A percentile compares a stretch with the other conserved stretches of the same genome.
Conservation (phyloP, 1,140 invertebrate species). For the Meteorus sp. region DNA sequence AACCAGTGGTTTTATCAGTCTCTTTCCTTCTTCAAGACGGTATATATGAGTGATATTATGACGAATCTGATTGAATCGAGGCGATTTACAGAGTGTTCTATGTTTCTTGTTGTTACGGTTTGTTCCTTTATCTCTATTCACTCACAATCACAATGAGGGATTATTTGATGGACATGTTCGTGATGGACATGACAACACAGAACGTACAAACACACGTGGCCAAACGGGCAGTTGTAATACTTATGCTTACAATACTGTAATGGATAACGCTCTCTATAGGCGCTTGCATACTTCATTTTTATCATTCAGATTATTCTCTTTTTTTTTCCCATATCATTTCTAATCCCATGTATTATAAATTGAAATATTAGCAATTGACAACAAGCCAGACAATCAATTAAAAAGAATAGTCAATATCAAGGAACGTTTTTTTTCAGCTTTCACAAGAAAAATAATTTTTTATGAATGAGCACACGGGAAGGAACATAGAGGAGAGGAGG, state of each 20-base stretch:
- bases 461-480: background rate
- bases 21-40: background rate
- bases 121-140: background rate
- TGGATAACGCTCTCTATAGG: slow-evolving; percentile 46
- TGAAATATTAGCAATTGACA: slow-evolving; percentile 33
- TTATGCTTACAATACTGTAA: slow-evolving; percentile 53
- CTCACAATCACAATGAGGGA: slow-evolving; percentile 18
- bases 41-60: no score
- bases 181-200: no score
- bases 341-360: no score
- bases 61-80: no score
- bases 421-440: slow-evolving; percentile 5
- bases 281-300: slow-evolving; percentile 31
- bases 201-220: slow-evolving; percentile 23
- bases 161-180: slow-evolving; percentile 21
- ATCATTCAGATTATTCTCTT: slow-evolving; percentile 7
- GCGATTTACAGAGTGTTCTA: background rate
- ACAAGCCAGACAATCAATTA: slow-evolving; percentile 31
- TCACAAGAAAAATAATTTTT: background rate
- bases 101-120: background rate
- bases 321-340: background rate
- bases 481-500: no score
- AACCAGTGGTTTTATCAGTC: background rate
- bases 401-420: background rate
- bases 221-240: slow-evolving; percentile 35